Conservation (phyloP, 2,888 invertebrate species). For the Marasmarcha lunaedactyla region DNA sequence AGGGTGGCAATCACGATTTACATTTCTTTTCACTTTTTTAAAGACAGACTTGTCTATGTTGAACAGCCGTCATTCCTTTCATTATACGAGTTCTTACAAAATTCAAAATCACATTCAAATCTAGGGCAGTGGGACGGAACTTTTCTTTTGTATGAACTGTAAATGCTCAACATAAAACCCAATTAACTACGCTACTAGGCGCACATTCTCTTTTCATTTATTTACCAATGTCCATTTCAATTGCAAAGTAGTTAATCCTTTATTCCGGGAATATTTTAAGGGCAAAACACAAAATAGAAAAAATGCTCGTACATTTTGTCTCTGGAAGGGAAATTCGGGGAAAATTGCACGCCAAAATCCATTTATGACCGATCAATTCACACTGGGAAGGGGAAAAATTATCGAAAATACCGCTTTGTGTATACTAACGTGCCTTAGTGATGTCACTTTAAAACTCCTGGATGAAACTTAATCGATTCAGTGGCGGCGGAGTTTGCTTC, state of each 20-base stretch:
- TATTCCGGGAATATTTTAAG: not conserved
- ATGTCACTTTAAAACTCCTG: too few relatives aligned
- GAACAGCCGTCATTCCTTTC: not conserved
- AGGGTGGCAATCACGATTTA: not conserved
- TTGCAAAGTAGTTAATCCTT: not conserved
- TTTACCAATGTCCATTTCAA: not conserved
- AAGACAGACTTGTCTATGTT: not conserved
- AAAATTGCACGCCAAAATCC: slow-evolving; percentile 9
- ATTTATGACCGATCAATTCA: slow-evolving; percentile 12
- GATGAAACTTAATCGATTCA: too few relatives aligned
- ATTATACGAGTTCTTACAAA: not conserved
- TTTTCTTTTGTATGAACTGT: too few relatives aligned
- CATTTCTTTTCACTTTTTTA: not conserved
- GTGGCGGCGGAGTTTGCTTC: too few relatives aligned
- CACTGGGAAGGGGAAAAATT: slow-evolving; percentile 13
- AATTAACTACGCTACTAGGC: too few relatives aligned
- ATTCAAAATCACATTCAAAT: not conserved
- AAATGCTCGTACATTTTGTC: not conserved
- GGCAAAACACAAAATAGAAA: not conserved
- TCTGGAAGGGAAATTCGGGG: not conserved
- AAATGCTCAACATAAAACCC: too few relatives aligned
- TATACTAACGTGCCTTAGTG: too few relatives aligned
- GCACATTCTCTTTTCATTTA: too few relatives aligned
- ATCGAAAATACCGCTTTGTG: not conserved
- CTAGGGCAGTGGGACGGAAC: too few relatives aligned